Evolutionary conservation across 1,140 invertebrate genomes (phyloP), one percentile per base, ranked within the genome.

Genomic region (Euwallacea fornicatus): DNA sequence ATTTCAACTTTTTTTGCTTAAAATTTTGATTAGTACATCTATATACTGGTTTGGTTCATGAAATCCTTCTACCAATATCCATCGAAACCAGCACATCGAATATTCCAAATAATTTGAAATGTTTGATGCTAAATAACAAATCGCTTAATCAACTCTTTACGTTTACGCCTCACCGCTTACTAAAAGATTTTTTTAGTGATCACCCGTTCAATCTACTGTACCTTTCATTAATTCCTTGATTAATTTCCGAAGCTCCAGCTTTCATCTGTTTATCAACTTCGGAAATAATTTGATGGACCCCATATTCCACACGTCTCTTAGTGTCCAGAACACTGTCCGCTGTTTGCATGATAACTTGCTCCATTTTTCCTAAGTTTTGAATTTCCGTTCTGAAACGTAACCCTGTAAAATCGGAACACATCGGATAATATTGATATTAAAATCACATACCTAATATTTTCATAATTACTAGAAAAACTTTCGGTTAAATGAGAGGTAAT

Each of bases 311-410:
- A 15, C 92, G 85, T 69, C 91, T 88, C 80, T 94, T 95, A 0
- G 89, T 94, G 55, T 94, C 92, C 74, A 94, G 79, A 6, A 94
- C 91, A 76, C 91, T 89, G 82, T 95, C 93, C 0, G 91, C 91
- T 66, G 93, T 95, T 79, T 93, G 89, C 44, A 93, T 84, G 81
- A 95, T 86, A 0, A 95, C 88, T 63, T 89, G 86, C 76, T 95
- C 93, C 43, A 93, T 88, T 77, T 92, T 93, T 7, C 86, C 84
- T 46, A 95, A 79, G 2, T 82, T 80, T 72, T 81, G 75, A 72
- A 89, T 84, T 80, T 89, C 87, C 7, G 62, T 58, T 43, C 72
- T 69, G 42, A 21, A 66, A 66, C n/a, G 47, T 13, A 6, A 15
- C 21, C 21, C 10, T 61, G 10, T 9, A 61, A 43, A 33, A 33